Percentiles rank a stretch among this genome's conserved stretches.
Conservation (phyloP, 2,888 invertebrate genomes). For the Meteorus cinctellus region DNA sequence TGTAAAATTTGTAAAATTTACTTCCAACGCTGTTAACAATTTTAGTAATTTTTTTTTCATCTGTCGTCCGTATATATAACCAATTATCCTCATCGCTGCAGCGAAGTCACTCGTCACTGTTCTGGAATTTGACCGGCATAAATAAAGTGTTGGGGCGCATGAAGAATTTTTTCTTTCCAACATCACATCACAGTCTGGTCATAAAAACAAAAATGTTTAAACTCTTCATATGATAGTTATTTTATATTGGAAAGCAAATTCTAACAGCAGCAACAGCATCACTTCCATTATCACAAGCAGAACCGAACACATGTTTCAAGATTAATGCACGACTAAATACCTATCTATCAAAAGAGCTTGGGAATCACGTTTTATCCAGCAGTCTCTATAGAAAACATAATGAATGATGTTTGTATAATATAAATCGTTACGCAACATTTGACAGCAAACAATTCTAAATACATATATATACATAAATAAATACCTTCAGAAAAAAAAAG, state of each 20-base stretch:
- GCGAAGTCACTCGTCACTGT: background rate
- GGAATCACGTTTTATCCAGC: background rate
- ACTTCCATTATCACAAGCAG: background rate
- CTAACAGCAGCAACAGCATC: background rate
- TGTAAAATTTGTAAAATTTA: background rate
- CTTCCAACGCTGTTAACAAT: background rate
- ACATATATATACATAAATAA: background rate
- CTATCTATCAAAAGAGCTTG: conserved; percentile 3
- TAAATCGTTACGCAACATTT: conserved; percentile 7
- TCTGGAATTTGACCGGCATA: conserved; percentile 10
- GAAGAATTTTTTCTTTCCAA: conserved; percentile 3
- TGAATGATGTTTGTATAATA: conserved; percentile 1
- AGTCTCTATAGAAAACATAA: conserved; percentile 6
- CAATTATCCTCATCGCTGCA: background rate
- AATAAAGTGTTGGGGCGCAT: background rate
- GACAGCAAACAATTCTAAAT: conserved; percentile 2
- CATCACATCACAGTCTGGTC: background rate
- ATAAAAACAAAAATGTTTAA: background rate
- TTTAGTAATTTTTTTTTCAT: background rate
- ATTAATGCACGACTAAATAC: background rate
- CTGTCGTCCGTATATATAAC: background rate
- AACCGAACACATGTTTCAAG: background rate
- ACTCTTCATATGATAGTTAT: background rate
- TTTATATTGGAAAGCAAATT: background rate
- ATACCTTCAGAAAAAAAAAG: background rate